Evolutionary conservation across 2,888 invertebrate genomes (phyloP), one percentile per base, ranked within the genome.

Genomic region (Tricholauxania praeusta): DNA sequence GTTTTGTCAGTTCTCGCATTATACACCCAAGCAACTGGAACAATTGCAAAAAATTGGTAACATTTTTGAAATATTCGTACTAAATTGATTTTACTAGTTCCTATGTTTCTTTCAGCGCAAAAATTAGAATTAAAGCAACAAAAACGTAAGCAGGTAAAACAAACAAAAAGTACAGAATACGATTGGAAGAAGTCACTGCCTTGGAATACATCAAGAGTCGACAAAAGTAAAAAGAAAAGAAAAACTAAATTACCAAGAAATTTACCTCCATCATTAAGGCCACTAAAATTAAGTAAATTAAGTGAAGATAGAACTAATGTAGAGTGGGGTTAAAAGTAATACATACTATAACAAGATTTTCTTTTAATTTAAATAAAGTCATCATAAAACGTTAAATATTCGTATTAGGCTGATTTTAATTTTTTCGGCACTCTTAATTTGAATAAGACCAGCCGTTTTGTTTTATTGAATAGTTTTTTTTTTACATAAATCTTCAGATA

Each of bases 1-100:
- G 7, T 77, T 78, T n/a, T 86, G 86, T 71, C 85, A 83, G 63
- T 85, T 78, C 62, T 74, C 82, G 4, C 86, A 86, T 67, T 86
- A 81, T 62, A 83, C 73, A 39, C 72, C 76, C 2, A 75, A 78
- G 1, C 84, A 86, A 65, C 60, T 86, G 39, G 71, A 78, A 17
- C 77, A 82, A 48, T 73, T 86, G 14, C 77, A 79, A 32, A 76
- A 79, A 76, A 75, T 83, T 53, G 83, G 85, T 84, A 76, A 52
- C 1, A 10, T 10, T 39, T 39, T 10, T 10, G 60, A 39, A 12
- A 67, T 12, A 53, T 53, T 53, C 12, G 3, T 10, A 10, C 39
- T 39, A 7, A 39, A 10, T 39, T 39, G 39, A 39, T 39, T 39
- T 39, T 19, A 57, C 1, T 28, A 59, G 1, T 7, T 14, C 17